phyloP scores from a whole-genome alignment of 2,888 invertebrate species.

The Campaea margaritaria region DNA sequence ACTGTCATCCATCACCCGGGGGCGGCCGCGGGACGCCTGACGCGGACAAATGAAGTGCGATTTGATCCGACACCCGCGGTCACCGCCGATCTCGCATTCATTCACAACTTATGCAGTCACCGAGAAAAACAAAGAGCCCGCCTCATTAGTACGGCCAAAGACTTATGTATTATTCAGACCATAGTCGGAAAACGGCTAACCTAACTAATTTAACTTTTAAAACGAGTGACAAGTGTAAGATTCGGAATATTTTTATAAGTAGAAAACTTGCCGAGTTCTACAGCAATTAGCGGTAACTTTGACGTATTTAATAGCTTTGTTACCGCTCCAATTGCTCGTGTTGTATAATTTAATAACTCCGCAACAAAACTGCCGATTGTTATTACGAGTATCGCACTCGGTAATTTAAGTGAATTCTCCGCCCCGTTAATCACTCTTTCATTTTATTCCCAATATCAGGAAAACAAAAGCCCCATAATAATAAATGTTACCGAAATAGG shows the following conservation, averaged over 20 bases:
- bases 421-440: constrained; percentile 26
- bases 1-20: constrained; percentile 75
- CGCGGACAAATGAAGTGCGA: constrained; percentile 83
- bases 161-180: constrained; percentile 81
- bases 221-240: constrained; percentile 77
- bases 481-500: constrained; percentile 35
- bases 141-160: constrained; percentile 77
- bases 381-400: constrained; percentile 33
- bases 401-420: constrained; percentile 36
- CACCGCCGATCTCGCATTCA: constrained; percentile 71
- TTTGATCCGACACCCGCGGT: constrained; percentile 74
- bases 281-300: constrained; percentile 60
- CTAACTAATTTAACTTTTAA: constrained; percentile 80
- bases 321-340: constrained; percentile 39
- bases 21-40: constrained; percentile 63
- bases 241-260: constrained; percentile 60
- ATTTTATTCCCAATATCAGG: constrained; percentile 21
- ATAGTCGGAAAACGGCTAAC: constrained; percentile 68
- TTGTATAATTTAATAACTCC: constrained; percentile 42
- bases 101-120: constrained; percentile 79
- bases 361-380: constrained; percentile 36
- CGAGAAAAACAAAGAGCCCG: constrained; percentile 71
- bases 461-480: constrained; percentile 37
- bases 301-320: constrained; percentile 53
- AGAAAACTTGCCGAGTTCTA: constrained; percentile 54